A percentile compares a stretch with the other conserved stretches of the same genome.
Evolutionary conservation across 2,888 invertebrate genomes (phyloP).

Genomic region (Acrobasis suavella): DNA sequence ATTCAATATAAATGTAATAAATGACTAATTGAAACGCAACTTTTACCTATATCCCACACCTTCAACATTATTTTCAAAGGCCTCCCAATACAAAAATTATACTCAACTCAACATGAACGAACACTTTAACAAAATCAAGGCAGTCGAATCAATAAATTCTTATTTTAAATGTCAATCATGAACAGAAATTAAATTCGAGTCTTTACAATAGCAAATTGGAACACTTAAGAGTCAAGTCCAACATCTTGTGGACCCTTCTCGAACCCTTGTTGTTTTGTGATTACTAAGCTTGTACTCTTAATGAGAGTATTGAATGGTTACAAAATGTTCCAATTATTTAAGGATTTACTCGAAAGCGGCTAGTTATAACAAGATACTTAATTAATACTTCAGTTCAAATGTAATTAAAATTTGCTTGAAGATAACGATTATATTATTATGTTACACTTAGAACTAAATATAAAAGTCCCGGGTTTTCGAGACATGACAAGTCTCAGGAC

Average conservation of each 20-base stretch:
- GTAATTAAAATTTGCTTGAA: not conserved
- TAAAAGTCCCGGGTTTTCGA: no score
- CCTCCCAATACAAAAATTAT: no score
- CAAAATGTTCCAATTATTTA: constrained; percentile 46
- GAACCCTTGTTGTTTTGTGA: constrained; percentile 51
- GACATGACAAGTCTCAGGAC: no score
- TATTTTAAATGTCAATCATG: not conserved
- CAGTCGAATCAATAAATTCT: not conserved
- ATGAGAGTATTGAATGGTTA: constrained; percentile 26
- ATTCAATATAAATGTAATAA: no score
- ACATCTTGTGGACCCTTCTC: constrained; percentile 33
- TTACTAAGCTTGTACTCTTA: constrained; percentile 43
- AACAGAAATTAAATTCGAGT: not conserved
- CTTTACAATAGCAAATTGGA: constrained; percentile 1
- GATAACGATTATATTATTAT: not conserved
- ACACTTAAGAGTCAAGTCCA: constrained; percentile 26
- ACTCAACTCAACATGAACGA: no score
- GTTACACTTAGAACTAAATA: no score
- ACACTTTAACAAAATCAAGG: not conserved
- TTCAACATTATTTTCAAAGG: no score
- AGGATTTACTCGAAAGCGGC: constrained; percentile 34
- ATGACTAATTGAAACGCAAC: no score
- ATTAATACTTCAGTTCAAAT: not conserved
- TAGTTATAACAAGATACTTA: not conserved
- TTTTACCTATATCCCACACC: no score